These are phyloP conservation scores for Drosophila subsilvestris DNA, from an alignment of 2,888 invertebrate species.

Conservation along the genomic window DNA sequence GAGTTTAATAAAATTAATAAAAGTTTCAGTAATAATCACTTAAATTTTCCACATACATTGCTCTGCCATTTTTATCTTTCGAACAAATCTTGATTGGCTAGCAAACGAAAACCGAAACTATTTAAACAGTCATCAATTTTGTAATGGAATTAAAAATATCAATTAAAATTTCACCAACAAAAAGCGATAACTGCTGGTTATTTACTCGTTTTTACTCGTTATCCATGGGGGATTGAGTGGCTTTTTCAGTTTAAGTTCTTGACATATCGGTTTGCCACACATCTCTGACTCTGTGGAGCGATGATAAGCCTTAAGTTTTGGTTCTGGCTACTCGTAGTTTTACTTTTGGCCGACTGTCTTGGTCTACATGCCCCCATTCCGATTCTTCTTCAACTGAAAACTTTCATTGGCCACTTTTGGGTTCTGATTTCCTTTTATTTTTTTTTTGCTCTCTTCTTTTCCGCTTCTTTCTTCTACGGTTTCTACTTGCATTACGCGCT, in stretches of 20 bases:
- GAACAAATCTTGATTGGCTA: background rate
- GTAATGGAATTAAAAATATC: constrained; percentile 18
- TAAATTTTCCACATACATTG: background rate
- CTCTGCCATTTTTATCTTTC: background rate
- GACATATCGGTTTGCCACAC: constrained; percentile 26
- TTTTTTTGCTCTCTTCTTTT: constrained; percentile 3
- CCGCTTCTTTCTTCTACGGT: constrained; percentile 7
- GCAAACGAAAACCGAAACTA: constrained; percentile 1
- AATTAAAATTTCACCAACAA: constrained; percentile 21
- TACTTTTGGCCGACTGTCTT: constrained; percentile 10
- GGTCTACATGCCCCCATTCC: background rate
- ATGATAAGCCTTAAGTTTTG: constrained; percentile 20
- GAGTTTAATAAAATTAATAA: background rate
- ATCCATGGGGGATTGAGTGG: constrained; percentile 3
- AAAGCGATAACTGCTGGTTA: constrained; percentile 17
- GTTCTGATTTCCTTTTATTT: constrained; percentile 34
- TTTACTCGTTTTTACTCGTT: constrained; percentile 12
- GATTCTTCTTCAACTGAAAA: constrained; percentile 24
- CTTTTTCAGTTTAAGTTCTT: constrained; percentile 3
- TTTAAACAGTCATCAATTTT: constrained; percentile 29
- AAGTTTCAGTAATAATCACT: background rate
- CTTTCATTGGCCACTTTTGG: constrained; percentile 47
- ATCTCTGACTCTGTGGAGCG: constrained; percentile 19
- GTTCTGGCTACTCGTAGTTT: constrained; percentile 21
- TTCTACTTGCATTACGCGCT: constrained; percentile 37